phyloP scores from a whole-genome alignment of 2,797 vertebrate genomes.

The Cephalopachus bancanus region DNA sequence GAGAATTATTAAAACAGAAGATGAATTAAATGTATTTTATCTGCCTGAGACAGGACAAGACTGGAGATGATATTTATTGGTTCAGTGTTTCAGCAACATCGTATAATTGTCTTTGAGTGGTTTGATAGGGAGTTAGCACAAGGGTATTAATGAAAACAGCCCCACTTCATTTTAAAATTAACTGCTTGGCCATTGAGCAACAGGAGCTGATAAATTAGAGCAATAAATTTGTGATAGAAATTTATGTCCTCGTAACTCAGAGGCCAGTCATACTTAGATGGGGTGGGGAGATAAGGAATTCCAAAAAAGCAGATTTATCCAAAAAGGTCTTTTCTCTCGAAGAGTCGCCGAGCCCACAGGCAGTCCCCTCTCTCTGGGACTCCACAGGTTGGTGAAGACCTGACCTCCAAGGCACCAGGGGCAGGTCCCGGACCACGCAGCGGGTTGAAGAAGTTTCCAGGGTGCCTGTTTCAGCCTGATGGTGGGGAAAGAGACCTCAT shows the following conservation, averaged over 20 bases:
- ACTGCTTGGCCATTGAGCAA: conserved; percentile 88
- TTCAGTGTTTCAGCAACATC: conserved; percentile 84
- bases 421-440: background rate
- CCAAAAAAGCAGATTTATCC: conserved; percentile 42
- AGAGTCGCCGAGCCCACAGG: background rate
- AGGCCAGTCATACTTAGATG: conserved; percentile 47
- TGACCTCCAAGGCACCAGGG: too few species aligned
- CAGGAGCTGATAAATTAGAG: conserved; percentile 89
- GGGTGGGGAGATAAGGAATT: conserved; percentile 71
- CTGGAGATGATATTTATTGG: conserved; percentile 86
- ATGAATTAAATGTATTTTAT: conserved; percentile 73
- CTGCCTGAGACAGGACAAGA: conserved; percentile 83
- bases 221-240: conserved; percentile 88
- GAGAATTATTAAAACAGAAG: conserved; percentile 72
- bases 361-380: background rate
- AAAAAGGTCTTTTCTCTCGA: conserved; percentile 67
- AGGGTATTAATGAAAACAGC: conserved; percentile 91
- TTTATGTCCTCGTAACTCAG: conserved; percentile 84
- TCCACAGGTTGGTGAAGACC: background rate
- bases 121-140: conserved; percentile 89
- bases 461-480: background rate
- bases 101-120: conserved; percentile 88
- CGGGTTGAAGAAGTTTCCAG: background rate
- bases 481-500: background rate
- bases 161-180: conserved; percentile 90